Base-by-base conservation (phyloP, 2,888 invertebrate species). In the Didymodactylos carnosus region DNA sequence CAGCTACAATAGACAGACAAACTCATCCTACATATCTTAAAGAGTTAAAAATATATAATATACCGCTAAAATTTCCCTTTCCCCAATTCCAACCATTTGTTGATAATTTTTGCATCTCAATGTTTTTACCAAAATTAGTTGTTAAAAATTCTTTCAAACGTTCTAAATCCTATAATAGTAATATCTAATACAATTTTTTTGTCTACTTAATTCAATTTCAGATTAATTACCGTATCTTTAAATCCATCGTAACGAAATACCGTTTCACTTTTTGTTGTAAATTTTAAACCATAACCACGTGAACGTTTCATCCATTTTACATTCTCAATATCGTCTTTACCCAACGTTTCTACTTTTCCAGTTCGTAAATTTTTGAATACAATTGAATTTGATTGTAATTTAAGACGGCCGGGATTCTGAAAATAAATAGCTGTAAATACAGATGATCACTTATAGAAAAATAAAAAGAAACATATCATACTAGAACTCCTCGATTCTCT, bases 41-140 rank as follows among this genome's bases (percentile, higher is more conserved):
- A 1, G 41, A 23, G 53, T 39, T n/a, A n/a, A n/a, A n/a, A n/a
- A n/a, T 6, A 19, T 19, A 14, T 25, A 10, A 75, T 75, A 73
- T 77, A 84, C 86, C 97, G 79, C 88, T 89, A 81, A 99, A 97
- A 79, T 91, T 90, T 0, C 93, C 92, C 0, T 91, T 90, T 39
- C 98, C 98, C 93, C 97, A 98, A 84, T 98, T 99, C 97, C 97
- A 98, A 0, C 98, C 98, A 82, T 93, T 94, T 1, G 95, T 86
- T 77, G 93, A 91, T 72, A 94, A 84, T 80, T 98, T 97, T 79
- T 91, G 91, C 79, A 92, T 92, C 70, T 91, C 85, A 88, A 95
- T 88, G 75, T 91, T 90, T 29, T 80, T 77, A 46, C 80, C 77
- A 83, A 94, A 95, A 77, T 89, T 88, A 10, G 87, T 86, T 77